Conservation (phyloP, 2,888 invertebrate species). For the Craniophora ligustri region DNA sequence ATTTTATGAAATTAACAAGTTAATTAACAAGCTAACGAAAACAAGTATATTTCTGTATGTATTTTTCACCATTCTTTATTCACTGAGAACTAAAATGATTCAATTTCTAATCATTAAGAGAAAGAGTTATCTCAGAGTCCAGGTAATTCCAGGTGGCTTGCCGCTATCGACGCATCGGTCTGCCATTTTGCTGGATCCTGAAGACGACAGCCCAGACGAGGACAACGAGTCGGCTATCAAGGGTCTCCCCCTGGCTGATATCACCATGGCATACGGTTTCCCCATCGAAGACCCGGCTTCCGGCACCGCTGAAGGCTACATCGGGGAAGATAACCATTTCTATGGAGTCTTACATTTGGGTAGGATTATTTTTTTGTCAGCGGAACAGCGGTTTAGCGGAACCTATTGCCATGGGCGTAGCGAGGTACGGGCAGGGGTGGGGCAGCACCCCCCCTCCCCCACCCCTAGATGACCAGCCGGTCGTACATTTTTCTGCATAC, state of each 20-base stretch:
- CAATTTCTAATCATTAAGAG: too few relatives aligned
- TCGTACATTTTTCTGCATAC: too few relatives aligned
- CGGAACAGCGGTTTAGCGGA: too few relatives aligned
- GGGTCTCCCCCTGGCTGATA: conserved; percentile 59
- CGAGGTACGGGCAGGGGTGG: too few relatives aligned
- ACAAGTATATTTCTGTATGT: too few relatives aligned
- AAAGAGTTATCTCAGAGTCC: too few relatives aligned
- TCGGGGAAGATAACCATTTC: conserved; percentile 80
- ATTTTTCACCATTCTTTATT: too few relatives aligned
- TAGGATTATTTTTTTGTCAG: conserved; percentile 31
- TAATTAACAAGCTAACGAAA: too few relatives aligned
- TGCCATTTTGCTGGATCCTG: conserved; percentile 71
- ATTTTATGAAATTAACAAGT: background rate
- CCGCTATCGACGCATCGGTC: conserved; percentile 62
- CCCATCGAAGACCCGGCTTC: conserved; percentile 70
- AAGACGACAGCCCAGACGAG: conserved; percentile 45
- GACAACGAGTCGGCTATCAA: conserved; percentile 25
- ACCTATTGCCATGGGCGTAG: too few relatives aligned
- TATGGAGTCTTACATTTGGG: conserved; percentile 80
- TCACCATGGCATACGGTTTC: conserved; percentile 78
- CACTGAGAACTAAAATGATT: too few relatives aligned
- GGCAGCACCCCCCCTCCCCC: too few relatives aligned
- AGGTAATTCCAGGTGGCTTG: conserved; percentile 58
- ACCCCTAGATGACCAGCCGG: too few relatives aligned
- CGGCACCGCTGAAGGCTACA: conserved; percentile 82